phyloP scores from a whole-genome alignment of 2,113 vertebrate species.

The Catharus minimus region DNA sequence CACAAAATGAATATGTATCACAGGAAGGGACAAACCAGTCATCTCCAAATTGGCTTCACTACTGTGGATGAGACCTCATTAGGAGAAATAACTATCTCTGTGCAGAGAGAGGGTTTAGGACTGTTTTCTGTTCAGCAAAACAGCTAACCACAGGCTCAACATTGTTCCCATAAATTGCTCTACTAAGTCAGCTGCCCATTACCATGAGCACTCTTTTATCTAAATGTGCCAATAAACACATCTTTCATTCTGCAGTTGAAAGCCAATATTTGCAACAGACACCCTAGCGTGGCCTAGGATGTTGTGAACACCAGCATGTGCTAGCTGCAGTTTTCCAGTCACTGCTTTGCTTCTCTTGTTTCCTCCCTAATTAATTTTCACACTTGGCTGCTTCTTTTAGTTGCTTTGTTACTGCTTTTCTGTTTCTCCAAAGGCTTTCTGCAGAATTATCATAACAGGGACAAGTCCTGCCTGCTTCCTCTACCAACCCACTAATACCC shows the following conservation, averaged over 20 bases:
- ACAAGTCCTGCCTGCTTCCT: neutral
- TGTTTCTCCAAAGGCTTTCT: neutral
- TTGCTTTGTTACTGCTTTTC: neutral
- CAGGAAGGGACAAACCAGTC: neutral
- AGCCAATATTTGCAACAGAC: neutral
- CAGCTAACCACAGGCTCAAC: neutral
- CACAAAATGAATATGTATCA: neutral
- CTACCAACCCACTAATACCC: accelerated
- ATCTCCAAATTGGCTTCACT: neutral
- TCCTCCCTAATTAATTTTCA: neutral
- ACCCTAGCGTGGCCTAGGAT: neutral
- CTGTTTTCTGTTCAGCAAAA: neutral
- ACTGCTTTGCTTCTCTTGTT: neutral
- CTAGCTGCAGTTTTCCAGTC: neutral
- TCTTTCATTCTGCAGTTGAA: neutral
- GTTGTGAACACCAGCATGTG: neutral
- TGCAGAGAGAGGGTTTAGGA: neutral
- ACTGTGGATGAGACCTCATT: neutral
- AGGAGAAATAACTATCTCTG: neutral
- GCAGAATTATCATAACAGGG: neutral
- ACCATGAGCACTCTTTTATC: neutral
- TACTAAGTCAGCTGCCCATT: neutral
- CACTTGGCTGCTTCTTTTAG: neutral
- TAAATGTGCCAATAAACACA: neutral
- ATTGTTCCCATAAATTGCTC: neutral